Percentiles rank a stretch among this genome's conserved stretches.
Evolutionary conservation across 1,140 invertebrate species (phyloP).

Genomic region (Aethina tumida): DNA sequence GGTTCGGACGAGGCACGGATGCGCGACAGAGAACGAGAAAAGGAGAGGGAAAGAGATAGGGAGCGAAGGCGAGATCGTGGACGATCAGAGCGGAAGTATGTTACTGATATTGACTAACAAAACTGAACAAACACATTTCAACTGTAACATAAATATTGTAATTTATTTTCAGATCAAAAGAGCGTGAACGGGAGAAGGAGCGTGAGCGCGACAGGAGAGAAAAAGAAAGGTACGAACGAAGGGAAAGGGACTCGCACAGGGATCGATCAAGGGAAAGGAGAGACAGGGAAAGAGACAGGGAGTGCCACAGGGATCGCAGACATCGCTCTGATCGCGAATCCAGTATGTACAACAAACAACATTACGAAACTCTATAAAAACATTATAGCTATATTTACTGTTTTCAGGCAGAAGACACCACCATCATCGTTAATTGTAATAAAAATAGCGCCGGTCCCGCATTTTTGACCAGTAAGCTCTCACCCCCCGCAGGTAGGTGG

Average conservation of each 20-base stretch:
- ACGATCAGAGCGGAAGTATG: constrained; percentile 18
- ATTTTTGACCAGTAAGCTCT: constrained; percentile 29
- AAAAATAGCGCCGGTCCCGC: constrained; percentile 8
- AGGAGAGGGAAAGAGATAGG: constrained; percentile 13
- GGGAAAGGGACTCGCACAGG: constrained; percentile 19
- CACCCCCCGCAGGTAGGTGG: constrained; percentile 28
- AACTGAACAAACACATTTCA: too few species aligned
- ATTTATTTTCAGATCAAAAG: too few species aligned
- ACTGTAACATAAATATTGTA: too few species aligned
- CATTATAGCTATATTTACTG: constrained; percentile 4
- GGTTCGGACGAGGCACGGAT: constrained; percentile 14
- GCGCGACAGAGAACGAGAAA: constrained; percentile 15
- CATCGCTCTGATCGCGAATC: constrained; percentile 28
- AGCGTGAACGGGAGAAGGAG: constrained; percentile 35
- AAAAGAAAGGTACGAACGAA: constrained; percentile 32
- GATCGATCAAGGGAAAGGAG: constrained; percentile 28
- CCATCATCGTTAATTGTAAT: constrained; percentile 12
- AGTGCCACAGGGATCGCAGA: constrained; percentile 29
- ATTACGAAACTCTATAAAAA: constrained; percentile 7
- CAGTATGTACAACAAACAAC: constrained; percentile 15
- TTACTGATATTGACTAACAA: constrained; percentile 1
- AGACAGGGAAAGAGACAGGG: constrained; percentile 30
- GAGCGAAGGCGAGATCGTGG: too few species aligned
- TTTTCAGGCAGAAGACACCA: constrained; percentile 19
- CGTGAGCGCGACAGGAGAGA: constrained; percentile 57